These are phyloP conservation scores for Rousettus leschenaultii DNA, from an alignment of 2,113 vertebrate species.

Conservation along the genomic window DNA sequence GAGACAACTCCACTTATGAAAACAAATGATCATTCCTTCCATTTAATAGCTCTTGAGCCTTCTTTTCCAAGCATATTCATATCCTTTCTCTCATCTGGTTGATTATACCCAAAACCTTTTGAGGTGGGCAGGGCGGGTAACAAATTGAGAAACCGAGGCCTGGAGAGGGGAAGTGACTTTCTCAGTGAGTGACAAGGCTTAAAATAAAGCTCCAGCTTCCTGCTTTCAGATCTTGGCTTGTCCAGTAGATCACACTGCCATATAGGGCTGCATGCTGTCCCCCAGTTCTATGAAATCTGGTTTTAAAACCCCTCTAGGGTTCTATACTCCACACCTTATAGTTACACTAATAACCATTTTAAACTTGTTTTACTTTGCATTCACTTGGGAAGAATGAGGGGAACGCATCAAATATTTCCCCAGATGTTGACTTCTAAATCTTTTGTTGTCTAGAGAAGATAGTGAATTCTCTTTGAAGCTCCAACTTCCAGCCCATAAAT, in stretches of 20 bases:
- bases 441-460: neutral
- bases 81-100: neutral
- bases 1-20: constrained; percentile 29
- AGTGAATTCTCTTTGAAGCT: neutral
- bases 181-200: neutral
- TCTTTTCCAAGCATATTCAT: neutral
- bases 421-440: neutral
- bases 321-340: neutral
- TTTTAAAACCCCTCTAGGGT: neutral
- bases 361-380: neutral
- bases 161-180: neutral
- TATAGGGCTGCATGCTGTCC: neutral
- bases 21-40: constrained; percentile 19
- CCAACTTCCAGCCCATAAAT: neutral
- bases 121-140: neutral
- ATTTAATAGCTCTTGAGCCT: neutral
- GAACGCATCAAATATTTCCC: neutral
- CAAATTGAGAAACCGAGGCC: neutral
- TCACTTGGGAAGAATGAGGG: neutral
- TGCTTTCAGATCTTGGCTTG: neutral
- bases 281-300: neutral
- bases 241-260: no score
- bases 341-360: neutral
- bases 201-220: neutral
- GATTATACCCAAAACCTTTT: neutral